Evolutionary conservation across 2,888 invertebrate species (phyloP).

Genomic region (Hypercompe scribonia): DNA sequence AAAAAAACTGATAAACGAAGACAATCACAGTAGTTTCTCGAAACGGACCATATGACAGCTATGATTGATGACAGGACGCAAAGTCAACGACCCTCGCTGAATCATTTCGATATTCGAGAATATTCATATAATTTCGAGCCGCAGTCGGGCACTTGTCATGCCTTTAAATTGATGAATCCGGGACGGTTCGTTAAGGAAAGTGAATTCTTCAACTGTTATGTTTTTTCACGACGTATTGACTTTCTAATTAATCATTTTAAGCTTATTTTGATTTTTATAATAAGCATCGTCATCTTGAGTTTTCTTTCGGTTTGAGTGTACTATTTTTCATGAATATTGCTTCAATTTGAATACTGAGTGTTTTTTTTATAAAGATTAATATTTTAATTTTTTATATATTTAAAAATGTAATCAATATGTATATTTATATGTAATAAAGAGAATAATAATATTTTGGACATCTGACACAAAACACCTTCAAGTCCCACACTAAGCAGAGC

Average conservation of each 20-base stretch:
- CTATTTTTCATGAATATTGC: not conserved
- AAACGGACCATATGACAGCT: conserved; percentile 54
- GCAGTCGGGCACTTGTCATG: conserved; percentile 39
- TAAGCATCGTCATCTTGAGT: not conserved
- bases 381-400: too few species aligned
- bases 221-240: conserved; percentile 28
- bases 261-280: not conserved
- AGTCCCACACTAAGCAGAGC: too few species aligned
- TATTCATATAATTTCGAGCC: conserved; percentile 46
- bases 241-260: conserved; percentile 7
- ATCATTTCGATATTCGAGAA: conserved; percentile 47
- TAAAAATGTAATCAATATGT: too few species aligned
- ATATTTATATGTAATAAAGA: too few species aligned
- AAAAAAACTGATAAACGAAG: conserved; percentile 20
- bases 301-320: not conserved
- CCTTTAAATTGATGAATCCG: conserved; percentile 52
- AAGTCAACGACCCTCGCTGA: conserved; percentile 51
- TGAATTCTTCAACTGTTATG: conserved; percentile 41
- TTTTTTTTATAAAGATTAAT: too few species aligned
- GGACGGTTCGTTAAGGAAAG: conserved; percentile 38
- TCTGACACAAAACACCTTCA: too few species aligned
- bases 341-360: too few species aligned
- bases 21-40: conserved; percentile 41
- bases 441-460: too few species aligned
- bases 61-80: conserved; percentile 59